Base-by-base conservation (phyloP, 2,113 vertebrate genomes). In the Amia ocellicauda region DNA sequence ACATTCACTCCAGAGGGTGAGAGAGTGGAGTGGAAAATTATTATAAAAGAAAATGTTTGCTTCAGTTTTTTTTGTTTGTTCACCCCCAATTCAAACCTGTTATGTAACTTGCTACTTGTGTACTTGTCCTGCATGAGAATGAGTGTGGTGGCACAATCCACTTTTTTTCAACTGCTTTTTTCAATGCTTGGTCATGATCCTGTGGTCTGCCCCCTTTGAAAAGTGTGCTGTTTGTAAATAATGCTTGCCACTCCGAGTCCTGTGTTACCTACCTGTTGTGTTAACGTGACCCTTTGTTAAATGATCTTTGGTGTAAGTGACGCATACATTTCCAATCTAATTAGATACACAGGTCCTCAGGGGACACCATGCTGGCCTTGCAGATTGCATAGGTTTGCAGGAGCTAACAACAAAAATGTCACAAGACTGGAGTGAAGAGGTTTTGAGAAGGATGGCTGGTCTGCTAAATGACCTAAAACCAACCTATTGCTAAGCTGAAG, bases 391-490 rank as follows among this genome's bases (percentile, higher is more conserved):
- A 36, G 31, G 5, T 36, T 36, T 36, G 31, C 31, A 36, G 31
- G 31, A 36, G 31, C 31, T 36, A 11, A 36, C n/a, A n/a, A n/a
- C n/a, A n/a, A n/a, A n/a, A n/a, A 36, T 7, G 31, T 36, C 31
- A 31, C 22, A 7, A 51, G 27, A 22, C 62, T 57, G 19, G 53
- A 58, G 57, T 62, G 54, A 52, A 43, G 16, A 29, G 63, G 42
- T 19, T 62, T 24, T 19, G 40, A 45, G 45, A 7, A 36, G 11
- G 31, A 28, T 42, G 63, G 58, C 36, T 67, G 53, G 67, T 64
- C 61, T 68, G 54, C 65, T 58, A 56, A 69, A 42, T 70, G 71
- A 75, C 75, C 70, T 70, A 61, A 69, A 79, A 71, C 60, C 29
- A 40, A 20, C 56, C 36, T 69, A 71, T 78, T 36, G 31, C 31